These are phyloP conservation scores for Valencia hispanica DNA, from an alignment of 2,797 vertebrate species.

Conservation along the genomic window DNA sequence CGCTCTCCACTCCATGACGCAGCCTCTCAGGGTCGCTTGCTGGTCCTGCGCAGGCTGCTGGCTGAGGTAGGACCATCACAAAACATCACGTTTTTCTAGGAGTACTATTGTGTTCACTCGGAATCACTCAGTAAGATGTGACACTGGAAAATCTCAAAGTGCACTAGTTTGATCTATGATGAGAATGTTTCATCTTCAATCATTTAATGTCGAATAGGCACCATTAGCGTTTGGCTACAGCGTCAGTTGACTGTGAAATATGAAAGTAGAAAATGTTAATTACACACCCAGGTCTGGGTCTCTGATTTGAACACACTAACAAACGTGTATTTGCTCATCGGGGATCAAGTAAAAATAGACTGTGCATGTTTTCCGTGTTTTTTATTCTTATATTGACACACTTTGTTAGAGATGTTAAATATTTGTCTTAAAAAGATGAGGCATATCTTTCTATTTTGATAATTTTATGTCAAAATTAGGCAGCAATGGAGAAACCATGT, in stretches of 20 bases:
- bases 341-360: not conserved
- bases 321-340: too few relatives aligned
- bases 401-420: too few relatives aligned
- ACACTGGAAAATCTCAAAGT: not conserved
- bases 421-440: too few relatives aligned
- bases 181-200: not conserved
- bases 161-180: not conserved
- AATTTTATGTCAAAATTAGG: too few relatives aligned
- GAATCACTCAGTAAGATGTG: not conserved
- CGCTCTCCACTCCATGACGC: conserved; percentile 95
- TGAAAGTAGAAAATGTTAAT: not conserved
- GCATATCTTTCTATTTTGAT: too few relatives aligned
- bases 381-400: too few relatives aligned
- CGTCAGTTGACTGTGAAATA: not conserved
- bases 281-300: not conserved
- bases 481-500: too few relatives aligned
- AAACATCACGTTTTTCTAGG: not conserved
- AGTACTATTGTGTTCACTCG: not conserved
- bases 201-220: not conserved
- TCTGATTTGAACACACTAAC: not conserved
- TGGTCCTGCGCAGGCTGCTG: conserved; percentile 90
- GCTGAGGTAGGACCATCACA: conserved; percentile 82
- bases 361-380: not conserved
- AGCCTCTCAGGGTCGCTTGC: conserved; percentile 94
- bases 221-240: not conserved